Evolutionary conservation across 2,113 vertebrate genomes (phyloP).

Genomic region (Heptranchias perlo): DNA sequence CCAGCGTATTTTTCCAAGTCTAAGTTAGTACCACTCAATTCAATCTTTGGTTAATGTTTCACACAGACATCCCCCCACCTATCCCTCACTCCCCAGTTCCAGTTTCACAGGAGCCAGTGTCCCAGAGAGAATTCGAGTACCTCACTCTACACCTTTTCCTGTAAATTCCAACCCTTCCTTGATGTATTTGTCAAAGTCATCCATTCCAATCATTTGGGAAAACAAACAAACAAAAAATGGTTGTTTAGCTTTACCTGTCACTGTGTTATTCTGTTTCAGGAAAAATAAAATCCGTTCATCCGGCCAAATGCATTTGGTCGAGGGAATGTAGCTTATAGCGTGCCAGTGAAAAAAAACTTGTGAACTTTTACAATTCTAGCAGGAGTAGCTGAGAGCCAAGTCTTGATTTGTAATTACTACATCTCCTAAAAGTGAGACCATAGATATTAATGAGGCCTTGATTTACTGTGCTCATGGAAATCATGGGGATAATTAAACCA

Average conservation of each 20-base stretch:
- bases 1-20: not conserved
- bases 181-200: not conserved
- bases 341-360: not conserved
- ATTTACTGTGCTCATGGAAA: not conserved
- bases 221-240: not conserved
- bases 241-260: slow-evolving; percentile 33
- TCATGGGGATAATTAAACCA: not conserved
- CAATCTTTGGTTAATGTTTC: not conserved
- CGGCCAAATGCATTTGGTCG: not conserved
- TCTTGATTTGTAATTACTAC: not conserved
- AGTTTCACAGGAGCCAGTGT: not conserved
- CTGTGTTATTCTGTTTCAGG: no score
- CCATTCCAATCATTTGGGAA: not conserved
- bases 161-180: not conserved
- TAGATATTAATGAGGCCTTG: slow-evolving; percentile 11
- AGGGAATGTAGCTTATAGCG: not conserved
- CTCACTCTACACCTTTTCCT: not conserved
- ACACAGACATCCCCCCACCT: not conserved
- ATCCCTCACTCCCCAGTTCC: not conserved
- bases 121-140: not conserved
- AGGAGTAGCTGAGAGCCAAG: not conserved
- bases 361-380: slow-evolving; percentile 4
- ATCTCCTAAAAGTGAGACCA: not conserved
- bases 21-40: not conserved
- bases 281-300: not conserved